phyloP scores from a whole-genome alignment of 2,888 invertebrate genomes.

The Notodonta dromedarius region DNA sequence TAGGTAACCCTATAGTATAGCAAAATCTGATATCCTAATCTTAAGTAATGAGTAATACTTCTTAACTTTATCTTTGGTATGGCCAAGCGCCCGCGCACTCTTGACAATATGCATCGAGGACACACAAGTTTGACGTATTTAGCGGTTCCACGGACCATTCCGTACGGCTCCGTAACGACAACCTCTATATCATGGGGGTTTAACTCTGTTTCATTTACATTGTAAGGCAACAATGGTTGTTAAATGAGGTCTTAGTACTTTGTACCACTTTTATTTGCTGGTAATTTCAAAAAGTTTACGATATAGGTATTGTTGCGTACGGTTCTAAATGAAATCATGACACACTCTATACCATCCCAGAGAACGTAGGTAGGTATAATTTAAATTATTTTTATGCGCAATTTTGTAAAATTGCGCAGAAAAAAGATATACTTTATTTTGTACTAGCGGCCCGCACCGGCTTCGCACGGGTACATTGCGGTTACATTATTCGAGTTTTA shows the following conservation, averaged over 20 bases:
- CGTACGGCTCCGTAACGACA: constrained; percentile 18
- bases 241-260: constrained; percentile 1
- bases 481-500: too few relatives aligned
- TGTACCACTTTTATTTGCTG: background rate
- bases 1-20: too few relatives aligned
- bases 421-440: too few relatives aligned
- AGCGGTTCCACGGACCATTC: constrained; percentile 24
- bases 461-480: too few relatives aligned
- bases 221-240: constrained; percentile 3
- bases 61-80: background rate
- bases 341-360: too few relatives aligned
- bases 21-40: too few relatives aligned
- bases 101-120: constrained; percentile 43
- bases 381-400: too few relatives aligned
- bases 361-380: too few relatives aligned
- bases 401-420: too few relatives aligned
- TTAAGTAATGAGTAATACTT: background rate
- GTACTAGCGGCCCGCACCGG: too few relatives aligned
- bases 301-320: too few relatives aligned
- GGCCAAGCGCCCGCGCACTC: constrained; percentile 10
- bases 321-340: too few relatives aligned
- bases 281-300: background rate
- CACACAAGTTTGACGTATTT: constrained; percentile 20
- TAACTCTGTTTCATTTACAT: constrained; percentile 18
- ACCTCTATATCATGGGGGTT: constrained; percentile 19